Base-by-base conservation (phyloP, 2,888 invertebrate species). In the Eupithecia pulchellata region DNA sequence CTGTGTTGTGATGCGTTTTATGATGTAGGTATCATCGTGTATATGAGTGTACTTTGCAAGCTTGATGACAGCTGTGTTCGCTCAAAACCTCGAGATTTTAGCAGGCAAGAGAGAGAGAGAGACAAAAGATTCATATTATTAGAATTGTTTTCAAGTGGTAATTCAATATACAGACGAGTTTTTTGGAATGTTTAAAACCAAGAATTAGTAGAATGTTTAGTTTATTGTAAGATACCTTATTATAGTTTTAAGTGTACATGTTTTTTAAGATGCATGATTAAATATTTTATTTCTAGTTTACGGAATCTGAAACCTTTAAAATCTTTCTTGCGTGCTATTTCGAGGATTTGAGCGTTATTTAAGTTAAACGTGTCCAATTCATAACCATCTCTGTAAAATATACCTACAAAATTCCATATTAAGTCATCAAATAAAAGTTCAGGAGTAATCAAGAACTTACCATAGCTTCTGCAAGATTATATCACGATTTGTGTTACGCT, bases 401-500 rank as follows among this genome's bases (percentile, higher is more conserved):
- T 64, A 66, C 69, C 68, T 66, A 72, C n/a, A 75, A 69, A 61
- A 62, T 47, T 58, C 34, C 66, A 69, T 39, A 60, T 66, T 63
- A 60, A 36, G 20, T 39, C 30, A 76, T 39, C 27, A 17, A 60
- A 30, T 60, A 69, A 71, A 36, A 71, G 71, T 72, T 70, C 57
- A 69, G 63, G 27, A 57, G 62, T 68, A 71, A 67, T 71, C 67
- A 71, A 72, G 67, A 77, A 87, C 89, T 89, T 89, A 89, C 88
- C 88, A 84, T 68, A 79, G 78, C 85, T 77, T 87, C 88, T 81
- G 86, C 80, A 71, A 74, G 86, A 84, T 76, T 82, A 70, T 64
- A 77, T 77, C 64, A 66, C 42, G 65, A 69, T 68, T 62, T 13
- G 60, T 58, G 29, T 69, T 42, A 64, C 55, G 62, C 52, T 67